Conservation (phyloP, 1,140 invertebrate genomes). For the Himalopsyche phryganea region DNA sequence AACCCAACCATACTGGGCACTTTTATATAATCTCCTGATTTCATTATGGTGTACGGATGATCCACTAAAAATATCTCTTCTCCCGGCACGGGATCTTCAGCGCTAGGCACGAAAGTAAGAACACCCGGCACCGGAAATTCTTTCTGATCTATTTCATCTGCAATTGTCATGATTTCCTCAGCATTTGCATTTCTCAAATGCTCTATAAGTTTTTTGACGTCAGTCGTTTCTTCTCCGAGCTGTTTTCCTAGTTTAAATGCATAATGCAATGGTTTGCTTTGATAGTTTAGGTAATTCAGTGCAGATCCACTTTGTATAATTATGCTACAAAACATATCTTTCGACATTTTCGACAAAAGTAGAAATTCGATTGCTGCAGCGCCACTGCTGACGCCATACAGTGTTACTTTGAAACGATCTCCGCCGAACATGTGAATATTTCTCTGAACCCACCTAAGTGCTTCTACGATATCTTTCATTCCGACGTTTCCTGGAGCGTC, state of each 20-base stretch:
- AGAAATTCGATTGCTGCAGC: constrained; percentile 43
- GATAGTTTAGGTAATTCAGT: constrained; percentile 57
- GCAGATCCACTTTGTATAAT: constrained; percentile 54
- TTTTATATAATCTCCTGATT: constrained; percentile 27
- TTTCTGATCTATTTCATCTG: constrained; percentile 34
- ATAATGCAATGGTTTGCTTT: constrained; percentile 47
- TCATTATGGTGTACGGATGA: constrained; percentile 23
- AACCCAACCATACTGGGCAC: constrained; percentile 31
- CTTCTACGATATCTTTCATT: constrained; percentile 65
- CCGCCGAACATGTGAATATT: constrained; percentile 71
- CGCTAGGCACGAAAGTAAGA: background rate
- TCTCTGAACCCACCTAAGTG: constrained; percentile 61
- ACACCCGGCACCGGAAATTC: constrained; percentile 33
- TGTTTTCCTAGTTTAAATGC: constrained; percentile 50
- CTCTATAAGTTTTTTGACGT: constrained; percentile 39
- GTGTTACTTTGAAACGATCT: constrained; percentile 59
- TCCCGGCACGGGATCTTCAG: constrained; percentile 18
- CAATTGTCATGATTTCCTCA: constrained; percentile 34
- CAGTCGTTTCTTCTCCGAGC: constrained; percentile 46
- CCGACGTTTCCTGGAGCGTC: constrained; percentile 68
- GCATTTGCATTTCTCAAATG: constrained; percentile 23
- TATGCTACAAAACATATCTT: constrained; percentile 34
- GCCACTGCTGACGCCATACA: constrained; percentile 67
- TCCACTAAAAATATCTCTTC: constrained; percentile 23
- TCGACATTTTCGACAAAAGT: constrained; percentile 31